These are phyloP conservation scores for Notarius quadriscutis DNA, from an alignment of 2,113 vertebrate genomes.

Conservation along the genomic window DNA sequence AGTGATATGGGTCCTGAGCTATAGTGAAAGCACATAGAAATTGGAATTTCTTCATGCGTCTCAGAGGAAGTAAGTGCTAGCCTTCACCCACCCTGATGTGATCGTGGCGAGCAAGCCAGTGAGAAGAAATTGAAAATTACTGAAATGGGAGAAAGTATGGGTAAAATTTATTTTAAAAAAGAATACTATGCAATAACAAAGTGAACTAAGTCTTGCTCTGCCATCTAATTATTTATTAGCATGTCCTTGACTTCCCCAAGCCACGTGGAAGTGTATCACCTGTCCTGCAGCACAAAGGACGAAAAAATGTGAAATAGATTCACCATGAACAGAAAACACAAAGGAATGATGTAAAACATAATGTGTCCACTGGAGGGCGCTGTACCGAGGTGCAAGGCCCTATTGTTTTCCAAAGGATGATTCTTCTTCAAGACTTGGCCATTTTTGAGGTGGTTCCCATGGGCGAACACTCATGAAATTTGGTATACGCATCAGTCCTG, in stretches of 20 bases:
- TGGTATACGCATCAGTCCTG: no score
- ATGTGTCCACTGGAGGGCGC: no score
- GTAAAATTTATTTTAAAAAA: neutral
- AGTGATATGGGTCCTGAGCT: neutral
- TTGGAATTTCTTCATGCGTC: neutral
- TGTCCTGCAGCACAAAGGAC: neutral
- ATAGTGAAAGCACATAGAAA: neutral
- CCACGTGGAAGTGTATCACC: neutral
- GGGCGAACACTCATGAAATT: no score
- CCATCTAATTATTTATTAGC: neutral
- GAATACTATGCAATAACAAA: neutral
- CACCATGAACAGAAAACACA: neutral
- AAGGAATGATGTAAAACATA: no score
- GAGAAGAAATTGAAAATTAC: neutral
- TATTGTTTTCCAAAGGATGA: no score
- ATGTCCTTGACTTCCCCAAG: neutral
- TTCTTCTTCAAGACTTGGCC: no score
- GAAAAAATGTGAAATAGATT: neutral
- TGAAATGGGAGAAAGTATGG: neutral
- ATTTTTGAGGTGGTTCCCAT: no score
- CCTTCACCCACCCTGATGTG: neutral
- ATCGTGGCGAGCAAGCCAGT: neutral
- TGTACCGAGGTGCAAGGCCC: no score
- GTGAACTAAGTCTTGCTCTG: neutral
- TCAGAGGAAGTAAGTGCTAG: neutral